A percentile compares a stretch with the other conserved stretches of the same genome.
phyloP scores from a whole-genome alignment of 2,113 vertebrate genomes.

The Chlorodrepanis virens region DNA sequence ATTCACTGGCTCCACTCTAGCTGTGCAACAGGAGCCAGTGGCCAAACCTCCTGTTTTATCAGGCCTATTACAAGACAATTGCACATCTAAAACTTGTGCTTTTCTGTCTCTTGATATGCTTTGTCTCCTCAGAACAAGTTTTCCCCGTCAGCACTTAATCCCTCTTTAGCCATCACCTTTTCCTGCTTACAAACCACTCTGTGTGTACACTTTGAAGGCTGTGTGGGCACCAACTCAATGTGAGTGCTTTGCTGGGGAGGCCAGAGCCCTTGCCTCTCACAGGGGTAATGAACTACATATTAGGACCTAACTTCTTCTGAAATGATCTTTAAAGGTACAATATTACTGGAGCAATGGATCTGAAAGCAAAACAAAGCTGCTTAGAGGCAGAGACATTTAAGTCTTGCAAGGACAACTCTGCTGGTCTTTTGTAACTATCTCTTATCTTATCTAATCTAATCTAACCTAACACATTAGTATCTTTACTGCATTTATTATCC shows the following conservation, averaged over 20 bases:
- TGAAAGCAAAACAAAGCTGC: slow-evolving; percentile 37
- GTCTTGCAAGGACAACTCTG: background rate
- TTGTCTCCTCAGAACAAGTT: background rate
- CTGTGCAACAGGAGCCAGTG: background rate
- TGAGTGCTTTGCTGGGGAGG: background rate
- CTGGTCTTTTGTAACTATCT: background rate
- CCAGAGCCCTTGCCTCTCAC: background rate
- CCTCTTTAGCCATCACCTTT: background rate
- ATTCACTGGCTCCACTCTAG: background rate
- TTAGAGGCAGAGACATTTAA: background rate
- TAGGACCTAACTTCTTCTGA: background rate
- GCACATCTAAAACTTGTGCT: background rate
- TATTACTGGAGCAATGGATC: background rate
- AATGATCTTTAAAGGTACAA: background rate
- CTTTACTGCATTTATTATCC: slow-evolving; percentile 18
- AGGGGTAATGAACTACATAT: background rate
- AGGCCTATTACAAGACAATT: background rate
- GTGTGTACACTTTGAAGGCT: background rate
- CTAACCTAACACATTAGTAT: slow-evolving; percentile 7
- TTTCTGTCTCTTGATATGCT: background rate
- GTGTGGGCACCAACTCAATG: background rate
- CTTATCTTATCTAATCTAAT: slow-evolving; percentile 30
- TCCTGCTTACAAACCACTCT: background rate
- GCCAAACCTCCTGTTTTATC: background rate
- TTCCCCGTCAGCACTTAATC: background rate